Evolutionary conservation across 2,888 invertebrate genomes (phyloP).

Genomic region (Drosophila mimica): DNA sequence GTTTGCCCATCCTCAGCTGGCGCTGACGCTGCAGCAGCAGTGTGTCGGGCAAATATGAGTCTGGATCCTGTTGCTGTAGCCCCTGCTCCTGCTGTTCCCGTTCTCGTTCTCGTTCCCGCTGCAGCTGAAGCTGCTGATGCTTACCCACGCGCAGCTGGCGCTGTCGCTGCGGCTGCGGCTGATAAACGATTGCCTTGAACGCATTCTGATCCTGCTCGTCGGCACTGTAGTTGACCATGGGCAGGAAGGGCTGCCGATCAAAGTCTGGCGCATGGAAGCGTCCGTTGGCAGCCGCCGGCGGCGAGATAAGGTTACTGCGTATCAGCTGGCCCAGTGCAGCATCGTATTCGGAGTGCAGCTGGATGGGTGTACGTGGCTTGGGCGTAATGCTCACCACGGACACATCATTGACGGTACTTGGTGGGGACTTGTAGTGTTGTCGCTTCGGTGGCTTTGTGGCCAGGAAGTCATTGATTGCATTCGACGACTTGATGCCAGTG

Average conservation of each 20-base stretch:
- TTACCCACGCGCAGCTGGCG: conserved; percentile 19
- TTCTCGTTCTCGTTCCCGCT: conserved; percentile 19
- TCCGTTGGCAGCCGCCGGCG: conserved; percentile 22
- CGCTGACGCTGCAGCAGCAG: conserved; percentile 51
- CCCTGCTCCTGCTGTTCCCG: conserved; percentile 60
- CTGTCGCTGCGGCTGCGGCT: conserved; percentile 54
- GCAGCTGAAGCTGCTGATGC: conserved; percentile 21
- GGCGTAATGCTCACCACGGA: conserved; percentile 86
- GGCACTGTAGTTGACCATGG: conserved; percentile 87
- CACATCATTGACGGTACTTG: conserved; percentile 69
- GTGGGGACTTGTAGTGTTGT: conserved; percentile 70
- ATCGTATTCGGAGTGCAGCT: conserved; percentile 63
- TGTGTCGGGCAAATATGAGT: conserved; percentile 54
- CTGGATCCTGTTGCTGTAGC: conserved; percentile 40
- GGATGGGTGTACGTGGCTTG: conserved; percentile 84
- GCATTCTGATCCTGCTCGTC: conserved; percentile 83
- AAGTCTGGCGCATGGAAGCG: conserved; percentile 85
- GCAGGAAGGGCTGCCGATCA: conserved; percentile 87
- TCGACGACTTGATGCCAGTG: conserved; percentile 58
- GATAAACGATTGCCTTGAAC: conserved; percentile 84
- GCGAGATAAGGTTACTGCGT: conserved; percentile 83
- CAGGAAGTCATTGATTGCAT: conserved; percentile 74
- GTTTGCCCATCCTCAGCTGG: conserved; percentile 66
- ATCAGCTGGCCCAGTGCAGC: conserved; percentile 85
- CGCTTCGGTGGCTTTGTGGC: conserved; percentile 72